These are phyloP conservation scores for Platanista minor DNA, from an alignment of 2,113 vertebrate species.

Conservation along the genomic window DNA sequence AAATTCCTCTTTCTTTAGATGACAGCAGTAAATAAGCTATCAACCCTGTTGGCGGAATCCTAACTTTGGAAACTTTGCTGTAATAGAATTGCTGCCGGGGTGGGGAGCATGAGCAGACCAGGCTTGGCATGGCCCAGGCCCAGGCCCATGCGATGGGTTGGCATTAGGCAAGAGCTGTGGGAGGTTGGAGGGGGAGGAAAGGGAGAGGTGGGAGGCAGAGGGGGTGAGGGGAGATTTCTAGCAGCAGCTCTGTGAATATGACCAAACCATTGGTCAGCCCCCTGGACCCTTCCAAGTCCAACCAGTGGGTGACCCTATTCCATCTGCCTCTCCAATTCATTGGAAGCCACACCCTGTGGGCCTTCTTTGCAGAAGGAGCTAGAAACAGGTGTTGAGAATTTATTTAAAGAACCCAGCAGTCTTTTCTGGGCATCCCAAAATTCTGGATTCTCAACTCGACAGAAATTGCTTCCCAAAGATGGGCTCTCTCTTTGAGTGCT, in stretches of 20 bases:
- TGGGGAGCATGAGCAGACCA: neutral
- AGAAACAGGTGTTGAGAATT: constrained; percentile 26
- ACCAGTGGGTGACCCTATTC: neutral
- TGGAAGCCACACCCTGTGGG: neutral
- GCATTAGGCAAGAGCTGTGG: neutral
- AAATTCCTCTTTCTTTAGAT: constrained; percentile 86
- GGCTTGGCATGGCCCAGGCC: neutral
- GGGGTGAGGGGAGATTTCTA: neutral
- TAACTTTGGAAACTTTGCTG: constrained; percentile 77
- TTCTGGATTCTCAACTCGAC: constrained; percentile 10
- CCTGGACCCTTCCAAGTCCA: neutral
- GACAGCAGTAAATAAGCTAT: constrained; percentile 88
- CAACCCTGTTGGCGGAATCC: constrained; percentile 79
- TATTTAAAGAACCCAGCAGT: constrained; percentile 41
- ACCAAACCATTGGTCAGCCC: neutral
- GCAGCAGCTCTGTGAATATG: neutral
- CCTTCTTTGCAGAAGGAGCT: constrained; percentile 2
- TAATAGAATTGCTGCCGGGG: constrained; percentile 31
- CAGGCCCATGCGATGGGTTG: neutral
- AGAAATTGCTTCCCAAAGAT: constrained; percentile 43
- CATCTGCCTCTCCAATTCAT: neutral
- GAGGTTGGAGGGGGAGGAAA: neutral
- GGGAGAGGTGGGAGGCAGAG: neutral
- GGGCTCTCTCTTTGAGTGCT: neutral
- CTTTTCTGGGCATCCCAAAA: constrained; percentile 43